These are phyloP conservation scores for Orthosia gracilis DNA, from an alignment of 2,888 invertebrate genomes.

Conservation along the genomic window DNA sequence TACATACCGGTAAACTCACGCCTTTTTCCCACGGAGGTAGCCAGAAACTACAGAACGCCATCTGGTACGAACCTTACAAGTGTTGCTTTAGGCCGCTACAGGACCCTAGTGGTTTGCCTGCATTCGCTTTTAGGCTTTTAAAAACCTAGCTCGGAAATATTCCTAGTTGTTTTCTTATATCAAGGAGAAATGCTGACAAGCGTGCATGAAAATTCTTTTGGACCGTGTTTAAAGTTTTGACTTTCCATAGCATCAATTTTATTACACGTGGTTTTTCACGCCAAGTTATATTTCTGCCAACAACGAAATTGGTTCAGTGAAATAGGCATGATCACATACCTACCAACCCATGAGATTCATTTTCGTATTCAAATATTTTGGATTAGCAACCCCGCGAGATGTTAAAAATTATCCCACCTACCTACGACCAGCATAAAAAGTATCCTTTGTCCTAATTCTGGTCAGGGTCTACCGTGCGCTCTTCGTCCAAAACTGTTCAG, in stretches of 20 bases:
- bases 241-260: constrained; percentile 16
- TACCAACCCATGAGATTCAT: not conserved
- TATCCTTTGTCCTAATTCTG: too few relatives aligned
- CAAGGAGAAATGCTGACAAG: not conserved
- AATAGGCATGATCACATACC: not conserved
- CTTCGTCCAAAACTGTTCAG: too few relatives aligned
- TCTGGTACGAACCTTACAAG: too few relatives aligned
- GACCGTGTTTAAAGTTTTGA: constrained; percentile 3
- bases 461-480: too few relatives aligned
- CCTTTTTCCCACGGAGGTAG: too few relatives aligned
- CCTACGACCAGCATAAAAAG: too few relatives aligned
- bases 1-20: too few relatives aligned
- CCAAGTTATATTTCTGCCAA: constrained; percentile 38
- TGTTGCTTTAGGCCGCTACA: too few relatives aligned
- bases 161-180: not conserved
- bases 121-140: not conserved
- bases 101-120: too few relatives aligned
- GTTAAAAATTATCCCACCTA: too few relatives aligned
- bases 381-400: not conserved
- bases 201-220: constrained; percentile 3
- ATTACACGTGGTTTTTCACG: constrained; percentile 20
- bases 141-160: not conserved
- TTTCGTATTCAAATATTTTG: not conserved
- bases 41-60: too few relatives aligned
- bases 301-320: constrained; percentile 6